These are phyloP conservation scores for Oscheius sp. DNA, from an alignment of 1,140 invertebrate species.

Conservation along the genomic window DNA sequence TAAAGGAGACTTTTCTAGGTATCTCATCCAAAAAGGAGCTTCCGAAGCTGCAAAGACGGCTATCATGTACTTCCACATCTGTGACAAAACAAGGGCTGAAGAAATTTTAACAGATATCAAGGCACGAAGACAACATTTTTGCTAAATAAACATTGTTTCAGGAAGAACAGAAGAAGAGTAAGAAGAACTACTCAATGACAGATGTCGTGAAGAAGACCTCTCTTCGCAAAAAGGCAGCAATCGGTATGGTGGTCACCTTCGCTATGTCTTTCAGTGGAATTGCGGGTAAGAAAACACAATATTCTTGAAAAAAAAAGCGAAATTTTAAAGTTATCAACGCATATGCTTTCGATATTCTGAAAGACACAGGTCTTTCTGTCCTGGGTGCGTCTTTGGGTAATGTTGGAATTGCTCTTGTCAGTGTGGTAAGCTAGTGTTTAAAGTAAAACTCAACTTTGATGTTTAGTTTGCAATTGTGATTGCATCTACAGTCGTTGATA, in stretches of 20 bases:
- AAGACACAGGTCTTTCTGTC: constrained; percentile 42
- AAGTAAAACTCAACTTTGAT: background rate
- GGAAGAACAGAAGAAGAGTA: constrained; percentile 29
- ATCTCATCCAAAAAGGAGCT: constrained; percentile 39
- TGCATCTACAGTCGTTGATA: constrained; percentile 48
- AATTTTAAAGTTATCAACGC: constrained; percentile 52
- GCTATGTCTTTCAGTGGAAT: constrained; percentile 58
- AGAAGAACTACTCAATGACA: constrained; percentile 35
- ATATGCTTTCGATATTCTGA: constrained; percentile 56
- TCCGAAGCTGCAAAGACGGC: constrained; percentile 35
- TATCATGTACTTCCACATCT: constrained; percentile 45
- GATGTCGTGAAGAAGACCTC: constrained; percentile 38
- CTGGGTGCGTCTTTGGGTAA: constrained; percentile 51
- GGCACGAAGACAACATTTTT: background rate
- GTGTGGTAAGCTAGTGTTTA: constrained; percentile 39
- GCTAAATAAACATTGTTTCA: constrained; percentile 2
- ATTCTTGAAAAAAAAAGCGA: background rate
- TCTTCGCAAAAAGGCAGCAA: constrained; percentile 37
- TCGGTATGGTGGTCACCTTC: constrained; percentile 48
- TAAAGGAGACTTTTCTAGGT: constrained; percentile 36
- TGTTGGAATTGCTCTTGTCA: constrained; percentile 48
- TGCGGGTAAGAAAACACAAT: constrained; percentile 47
- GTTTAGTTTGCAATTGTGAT: constrained; percentile 41
- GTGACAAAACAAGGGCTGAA: constrained; percentile 24
- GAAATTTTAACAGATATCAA: constrained; percentile 39